Conservation (phyloP, 2,888 invertebrate genomes). For the Amphipoea lucens region DNA sequence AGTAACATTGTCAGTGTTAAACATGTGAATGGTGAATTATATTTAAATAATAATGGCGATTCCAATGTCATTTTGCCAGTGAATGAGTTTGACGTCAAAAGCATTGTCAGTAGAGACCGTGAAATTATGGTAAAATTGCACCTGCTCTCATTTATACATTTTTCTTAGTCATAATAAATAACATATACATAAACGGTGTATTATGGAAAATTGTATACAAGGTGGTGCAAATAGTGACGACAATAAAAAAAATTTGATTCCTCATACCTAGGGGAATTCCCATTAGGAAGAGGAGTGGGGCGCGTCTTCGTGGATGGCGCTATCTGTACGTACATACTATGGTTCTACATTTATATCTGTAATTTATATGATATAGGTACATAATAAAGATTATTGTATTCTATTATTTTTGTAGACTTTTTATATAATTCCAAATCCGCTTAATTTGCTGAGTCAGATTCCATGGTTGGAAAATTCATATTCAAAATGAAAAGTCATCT, state of each 20-base stretch:
- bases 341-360: no score
- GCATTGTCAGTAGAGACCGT: conserved; percentile 12
- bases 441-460: neutral
- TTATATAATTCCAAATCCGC: neutral
- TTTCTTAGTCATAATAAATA: neutral
- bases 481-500: neutral
- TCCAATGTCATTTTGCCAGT: neutral
- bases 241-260: no score
- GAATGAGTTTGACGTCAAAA: conserved; percentile 10
- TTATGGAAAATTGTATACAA: neutral
- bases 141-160: no score
- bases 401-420: no score
- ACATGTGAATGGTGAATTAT: conserved; percentile 1
- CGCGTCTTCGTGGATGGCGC: no score
- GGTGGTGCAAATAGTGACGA: no score
- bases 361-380: no score
- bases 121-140: conserved; percentile 18
- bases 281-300: no score
- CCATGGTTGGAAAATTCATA: neutral
- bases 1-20: conserved; percentile 5
- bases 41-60: conserved; percentile 13
- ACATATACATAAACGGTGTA: neutral
- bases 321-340: no score
- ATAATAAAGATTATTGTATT: no score
- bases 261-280: no score